Conservation (phyloP, 2,113 vertebrate genomes). For the Sula dactylatra region DNA sequence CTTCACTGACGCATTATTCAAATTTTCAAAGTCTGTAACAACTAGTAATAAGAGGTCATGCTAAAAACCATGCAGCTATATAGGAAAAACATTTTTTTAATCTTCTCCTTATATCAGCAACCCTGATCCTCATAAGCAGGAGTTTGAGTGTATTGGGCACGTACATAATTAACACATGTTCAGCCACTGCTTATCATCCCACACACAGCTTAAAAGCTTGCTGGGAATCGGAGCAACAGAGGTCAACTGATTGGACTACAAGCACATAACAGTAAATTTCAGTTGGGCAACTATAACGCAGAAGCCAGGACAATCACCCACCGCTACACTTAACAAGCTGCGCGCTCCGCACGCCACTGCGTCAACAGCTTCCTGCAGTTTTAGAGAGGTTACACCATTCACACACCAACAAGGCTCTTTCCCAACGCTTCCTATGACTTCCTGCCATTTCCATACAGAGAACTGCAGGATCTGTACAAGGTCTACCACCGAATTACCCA, state of each 20-base stretch:
- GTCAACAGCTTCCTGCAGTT: neutral
- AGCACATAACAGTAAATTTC: neutral
- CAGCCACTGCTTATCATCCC: neutral
- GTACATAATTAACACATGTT: neutral
- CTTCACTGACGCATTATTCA: neutral
- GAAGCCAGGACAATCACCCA: neutral
- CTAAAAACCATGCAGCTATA: neutral
- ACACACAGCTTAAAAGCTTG: neutral
- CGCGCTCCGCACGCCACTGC: neutral
- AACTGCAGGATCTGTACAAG: neutral
- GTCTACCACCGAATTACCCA: neutral
- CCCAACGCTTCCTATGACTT: neutral
- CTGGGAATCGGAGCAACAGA: neutral
- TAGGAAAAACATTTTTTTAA: neutral
- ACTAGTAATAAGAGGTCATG: neutral
- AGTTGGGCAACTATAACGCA: neutral
- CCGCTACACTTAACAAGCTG: neutral
- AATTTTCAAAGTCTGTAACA: neutral
- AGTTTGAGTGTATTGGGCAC: neutral
- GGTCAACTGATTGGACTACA: neutral
- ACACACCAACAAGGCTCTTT: neutral
- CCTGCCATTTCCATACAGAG: neutral
- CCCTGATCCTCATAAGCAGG: neutral
- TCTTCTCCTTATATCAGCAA: neutral
- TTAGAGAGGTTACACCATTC: neutral